These are phyloP conservation scores for Valencia hispanica DNA, from an alignment of 2,797 vertebrate genomes.

Conservation along the genomic window DNA sequence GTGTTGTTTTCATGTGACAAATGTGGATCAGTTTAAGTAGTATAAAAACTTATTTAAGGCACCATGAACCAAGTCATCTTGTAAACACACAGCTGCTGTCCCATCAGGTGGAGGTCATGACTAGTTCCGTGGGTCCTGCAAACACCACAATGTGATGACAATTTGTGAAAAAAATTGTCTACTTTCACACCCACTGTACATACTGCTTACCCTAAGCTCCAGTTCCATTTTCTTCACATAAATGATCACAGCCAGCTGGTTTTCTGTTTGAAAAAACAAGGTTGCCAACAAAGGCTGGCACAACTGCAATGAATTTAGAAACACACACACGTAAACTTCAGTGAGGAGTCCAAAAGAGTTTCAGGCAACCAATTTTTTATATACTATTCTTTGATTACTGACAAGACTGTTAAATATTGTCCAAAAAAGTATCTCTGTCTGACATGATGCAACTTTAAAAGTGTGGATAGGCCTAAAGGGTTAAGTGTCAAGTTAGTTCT, in stretches of 20 bases:
- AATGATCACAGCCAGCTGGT: conserved; percentile 33
- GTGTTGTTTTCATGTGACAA: neutral
- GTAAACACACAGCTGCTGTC: conserved; percentile 31
- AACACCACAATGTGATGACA: conserved; percentile 19
- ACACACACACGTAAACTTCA: conserved; percentile 17
- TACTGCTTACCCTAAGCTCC: conserved; percentile 29
- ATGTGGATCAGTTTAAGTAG: neutral
- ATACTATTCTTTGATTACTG: conserved; percentile 10
- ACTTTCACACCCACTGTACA: conserved; percentile 24
- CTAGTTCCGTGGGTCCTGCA: conserved; percentile 24
- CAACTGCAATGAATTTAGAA: conserved; percentile 12
- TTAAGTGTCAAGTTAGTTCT: neutral
- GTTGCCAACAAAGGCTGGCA: conserved; percentile 18
- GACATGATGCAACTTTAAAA: neutral
- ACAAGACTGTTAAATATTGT: neutral
- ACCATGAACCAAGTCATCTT: conserved; percentile 25
- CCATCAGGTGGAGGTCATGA: conserved; percentile 24
- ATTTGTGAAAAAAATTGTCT: conserved; percentile 4
- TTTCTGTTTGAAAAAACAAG: conserved; percentile 7
- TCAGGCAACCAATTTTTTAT: conserved; percentile 6
- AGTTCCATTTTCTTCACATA: conserved; percentile 26
- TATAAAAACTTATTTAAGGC: neutral
- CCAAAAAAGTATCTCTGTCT: neutral
- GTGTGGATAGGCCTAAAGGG: neutral
- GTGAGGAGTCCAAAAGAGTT: conserved; percentile 21